These are phyloP conservation scores for Mystacides longicornis DNA, from an alignment of 2,888 invertebrate species.

Conservation along the genomic window DNA sequence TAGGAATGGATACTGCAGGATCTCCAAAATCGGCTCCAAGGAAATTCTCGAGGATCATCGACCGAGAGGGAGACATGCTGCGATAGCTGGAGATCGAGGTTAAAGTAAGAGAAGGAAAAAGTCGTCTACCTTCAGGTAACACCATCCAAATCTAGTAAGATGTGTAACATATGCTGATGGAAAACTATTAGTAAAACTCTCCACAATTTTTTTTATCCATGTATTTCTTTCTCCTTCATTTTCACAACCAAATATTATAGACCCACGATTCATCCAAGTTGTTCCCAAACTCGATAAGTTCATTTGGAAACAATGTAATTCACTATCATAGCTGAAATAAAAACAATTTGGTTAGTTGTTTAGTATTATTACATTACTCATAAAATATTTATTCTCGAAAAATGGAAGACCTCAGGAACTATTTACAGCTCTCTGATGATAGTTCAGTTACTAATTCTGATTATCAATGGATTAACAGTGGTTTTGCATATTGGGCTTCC, in stretches of 20 bases:
- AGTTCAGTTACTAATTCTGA: no score
- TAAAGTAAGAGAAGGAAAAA: no score
- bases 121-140: constrained; percentile 58
- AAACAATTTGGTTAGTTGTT: neutral
- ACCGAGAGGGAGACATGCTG: no score
- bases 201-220: constrained; percentile 76
- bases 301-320: constrained; percentile 58
- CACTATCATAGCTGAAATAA: constrained; percentile 42
- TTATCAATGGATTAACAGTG: no score
- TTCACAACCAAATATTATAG: constrained; percentile 49
- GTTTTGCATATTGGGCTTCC: no score
- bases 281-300: constrained; percentile 38
- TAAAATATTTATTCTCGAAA: no score
- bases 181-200: constrained; percentile 62
- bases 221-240: constrained; percentile 48
- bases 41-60: constrained; percentile 5
- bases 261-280: constrained; percentile 40
- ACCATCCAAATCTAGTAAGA: constrained; percentile 73
- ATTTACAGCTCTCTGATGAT: no score
- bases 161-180: constrained; percentile 62
- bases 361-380: no score
- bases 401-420: no score
- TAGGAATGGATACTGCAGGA: no score
- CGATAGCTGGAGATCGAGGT: no score
- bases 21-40: no score